A percentile compares a stretch with the other conserved stretches of the same genome.
phyloP scores from a whole-genome alignment of 1,140 invertebrate genomes.

The Papilio dardanus region DNA sequence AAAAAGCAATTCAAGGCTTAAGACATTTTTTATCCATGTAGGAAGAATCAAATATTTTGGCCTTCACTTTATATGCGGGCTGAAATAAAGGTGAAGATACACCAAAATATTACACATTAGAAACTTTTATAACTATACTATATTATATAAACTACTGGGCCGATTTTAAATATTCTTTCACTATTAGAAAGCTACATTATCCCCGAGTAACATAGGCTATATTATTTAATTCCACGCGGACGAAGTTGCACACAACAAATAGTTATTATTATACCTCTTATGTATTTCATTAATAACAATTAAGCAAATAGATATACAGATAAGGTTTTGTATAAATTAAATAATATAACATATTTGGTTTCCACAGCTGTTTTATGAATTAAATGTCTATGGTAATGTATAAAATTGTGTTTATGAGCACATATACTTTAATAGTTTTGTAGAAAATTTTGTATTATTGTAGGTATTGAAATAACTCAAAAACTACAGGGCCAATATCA shows the following conservation, averaged over 20 bases:
- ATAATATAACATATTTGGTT: conserved; percentile 11
- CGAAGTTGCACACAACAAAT: too few species aligned
- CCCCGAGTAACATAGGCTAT: too few species aligned
- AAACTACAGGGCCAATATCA: too few species aligned
- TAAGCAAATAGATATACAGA: background rate
- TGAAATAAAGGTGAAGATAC: background rate
- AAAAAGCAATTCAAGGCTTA: background rate
- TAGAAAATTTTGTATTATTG: too few species aligned
- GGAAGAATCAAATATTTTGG: conserved; percentile 8
- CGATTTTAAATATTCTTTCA: too few species aligned
- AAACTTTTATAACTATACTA: too few species aligned
- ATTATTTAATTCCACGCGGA: too few species aligned
- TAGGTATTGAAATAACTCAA: too few species aligned
- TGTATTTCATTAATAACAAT: background rate
- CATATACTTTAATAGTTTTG: background rate
- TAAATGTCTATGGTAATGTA: background rate
- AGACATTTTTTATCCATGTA: background rate
- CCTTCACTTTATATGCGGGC: background rate
- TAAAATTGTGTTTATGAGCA: background rate
- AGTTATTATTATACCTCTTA: background rate
- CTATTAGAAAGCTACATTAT: too few species aligned
- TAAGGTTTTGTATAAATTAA: background rate
- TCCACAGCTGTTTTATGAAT: conserved; percentile 3
- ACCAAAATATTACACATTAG: background rate
- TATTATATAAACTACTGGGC: too few species aligned